Base-by-base conservation (phyloP, 2,113 vertebrate species). In the Petrocephalus zakoni region DNA sequence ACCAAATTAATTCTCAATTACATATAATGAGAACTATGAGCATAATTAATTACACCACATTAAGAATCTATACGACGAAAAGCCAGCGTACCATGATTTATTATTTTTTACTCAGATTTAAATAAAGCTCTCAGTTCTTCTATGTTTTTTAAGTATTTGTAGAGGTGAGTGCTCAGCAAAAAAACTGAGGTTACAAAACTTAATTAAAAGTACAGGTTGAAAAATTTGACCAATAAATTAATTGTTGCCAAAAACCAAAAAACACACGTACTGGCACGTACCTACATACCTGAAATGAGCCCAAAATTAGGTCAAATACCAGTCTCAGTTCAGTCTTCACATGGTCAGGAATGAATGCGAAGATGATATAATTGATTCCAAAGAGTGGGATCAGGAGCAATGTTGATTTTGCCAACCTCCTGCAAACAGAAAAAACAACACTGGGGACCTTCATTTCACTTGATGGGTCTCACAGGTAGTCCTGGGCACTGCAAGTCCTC, bases 311-410 rank as follows among this genome's bases (percentile, higher is more conserved):
- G 90, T 99, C 98, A 51, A 99, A 97, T 90, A 97, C 95, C 92
- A 99, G 61, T 90, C 97, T 97, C 85, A 98, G 90, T 61, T 94
- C 91, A 13, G 91, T 90, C 90, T 96, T 94, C 47, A 97, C 94
- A 87, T 97, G 93, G 86, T 97, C 96, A 0, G 98, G 98, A 88
- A 99, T 97, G 92, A 98, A 98, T 85, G 95, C 97, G 85, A 99
- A 99, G 92, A 98, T 94, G 25, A 97, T 96, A 91, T 98, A 99
- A 92, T 99, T 98, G 19, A 97, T 95, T 11, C 98, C 98, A 88
- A 99, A 99, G 72, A 99, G 96, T 15, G 98, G 98, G 87, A 99
- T 99, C 93, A 99, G 93, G 89, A 99, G 94, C 61, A 99, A 93
- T 0, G 98, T 99, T 87, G 98, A 99, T 93, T 98, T 99, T 81